phyloP scores from a whole-genome alignment of 1,140 invertebrate genomes.

The Solen grandis region DNA sequence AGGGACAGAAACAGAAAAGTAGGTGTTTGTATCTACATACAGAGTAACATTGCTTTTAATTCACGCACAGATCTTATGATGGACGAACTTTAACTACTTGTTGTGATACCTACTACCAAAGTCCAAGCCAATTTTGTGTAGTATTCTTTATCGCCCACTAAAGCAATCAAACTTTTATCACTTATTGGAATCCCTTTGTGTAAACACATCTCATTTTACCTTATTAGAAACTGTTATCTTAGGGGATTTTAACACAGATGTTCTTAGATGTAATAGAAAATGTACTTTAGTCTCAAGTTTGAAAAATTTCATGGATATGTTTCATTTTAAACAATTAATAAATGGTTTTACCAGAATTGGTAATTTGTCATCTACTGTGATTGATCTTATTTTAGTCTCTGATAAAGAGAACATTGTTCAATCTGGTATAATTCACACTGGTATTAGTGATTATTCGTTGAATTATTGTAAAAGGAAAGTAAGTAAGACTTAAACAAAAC shows the following conservation, averaged over 20 bases:
- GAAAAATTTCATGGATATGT: conserved; percentile 22
- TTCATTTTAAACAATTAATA: conserved; percentile 26
- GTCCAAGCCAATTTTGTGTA: conserved; percentile 8
- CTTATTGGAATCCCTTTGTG: background rate
- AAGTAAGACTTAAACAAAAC: background rate
- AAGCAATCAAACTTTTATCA: background rate
- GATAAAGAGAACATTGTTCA: conserved; percentile 1
- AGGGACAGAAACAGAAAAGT: too few relatives aligned
- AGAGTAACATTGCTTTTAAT: too few relatives aligned
- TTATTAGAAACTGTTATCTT: background rate
- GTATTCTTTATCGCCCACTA: background rate
- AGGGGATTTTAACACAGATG: conserved; percentile 27
- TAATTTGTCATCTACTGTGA: background rate
- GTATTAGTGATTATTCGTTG: conserved; percentile 7
- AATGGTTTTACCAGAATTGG: conserved; percentile 7
- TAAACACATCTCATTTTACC: conserved; percentile 7
- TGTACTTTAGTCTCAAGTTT: background rate
- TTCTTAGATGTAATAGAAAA: background rate
- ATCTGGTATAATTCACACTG: conserved; percentile 12
- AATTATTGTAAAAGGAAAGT: conserved; percentile 23
- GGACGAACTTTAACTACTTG: too few relatives aligned
- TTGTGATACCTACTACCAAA: conserved; percentile 15
- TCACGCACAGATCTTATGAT: too few relatives aligned
- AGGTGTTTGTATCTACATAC: too few relatives aligned
- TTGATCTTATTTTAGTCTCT: conserved; percentile 23